Conservation (phyloP, 2,888 invertebrate genomes). For the Uropetala carovei region DNA sequence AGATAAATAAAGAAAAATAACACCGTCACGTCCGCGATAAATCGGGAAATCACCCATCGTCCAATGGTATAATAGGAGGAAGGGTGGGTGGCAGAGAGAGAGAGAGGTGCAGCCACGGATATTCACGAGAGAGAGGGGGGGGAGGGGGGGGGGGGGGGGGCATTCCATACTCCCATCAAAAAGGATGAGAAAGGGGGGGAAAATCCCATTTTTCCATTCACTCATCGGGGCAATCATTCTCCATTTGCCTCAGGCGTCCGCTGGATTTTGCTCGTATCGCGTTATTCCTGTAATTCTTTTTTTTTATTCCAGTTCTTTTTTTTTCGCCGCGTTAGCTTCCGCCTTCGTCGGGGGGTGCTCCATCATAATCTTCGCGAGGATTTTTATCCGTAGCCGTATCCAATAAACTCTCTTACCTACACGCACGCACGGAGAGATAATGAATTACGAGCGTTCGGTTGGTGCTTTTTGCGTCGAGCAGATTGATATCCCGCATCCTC, state of each 20-base stretch:
- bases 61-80: neutral
- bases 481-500: neutral
- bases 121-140: neutral
- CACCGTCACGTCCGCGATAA: neutral
- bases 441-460: neutral
- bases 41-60: neutral
- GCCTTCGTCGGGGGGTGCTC: neutral
- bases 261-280: neutral
- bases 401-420: slow-evolving; percentile 18
- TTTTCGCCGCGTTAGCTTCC: slow-evolving; percentile 20
- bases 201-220: neutral
- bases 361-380: neutral
- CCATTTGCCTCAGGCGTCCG: slow-evolving; percentile 16
- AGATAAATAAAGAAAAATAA: neutral
- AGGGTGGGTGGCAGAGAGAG: neutral
- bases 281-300: neutral
- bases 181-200: neutral
- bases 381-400: neutral
- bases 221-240: neutral
- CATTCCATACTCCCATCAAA: neutral
- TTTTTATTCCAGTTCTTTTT: too few species aligned
- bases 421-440: neutral
- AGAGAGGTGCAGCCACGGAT: neutral
- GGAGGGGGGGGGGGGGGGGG: too few species aligned
- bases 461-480: slow-evolving; percentile 3